phyloP scores from a whole-genome alignment of 2,797 vertebrate species.

The Eutrigla gurnardus region DNA sequence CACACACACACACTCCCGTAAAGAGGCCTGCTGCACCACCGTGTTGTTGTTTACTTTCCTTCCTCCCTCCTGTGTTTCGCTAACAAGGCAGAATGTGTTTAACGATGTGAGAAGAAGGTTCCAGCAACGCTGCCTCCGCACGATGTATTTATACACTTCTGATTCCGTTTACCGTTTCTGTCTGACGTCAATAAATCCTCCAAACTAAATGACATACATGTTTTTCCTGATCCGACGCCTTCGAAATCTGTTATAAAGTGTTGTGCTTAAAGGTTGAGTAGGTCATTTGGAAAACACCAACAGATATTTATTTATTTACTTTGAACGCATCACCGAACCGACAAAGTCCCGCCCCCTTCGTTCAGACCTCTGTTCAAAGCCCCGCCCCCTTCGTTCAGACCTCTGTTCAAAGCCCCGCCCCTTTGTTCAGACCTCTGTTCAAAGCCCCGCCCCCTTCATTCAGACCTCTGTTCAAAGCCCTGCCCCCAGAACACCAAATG shows the following conservation, averaged over 20 bases:
- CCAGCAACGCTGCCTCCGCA: background rate
- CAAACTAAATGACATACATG: background rate
- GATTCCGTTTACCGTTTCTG: background rate
- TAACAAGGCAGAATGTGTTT: slow-evolving; percentile 37
- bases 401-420: too few species aligned
- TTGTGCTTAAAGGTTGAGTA: background rate
- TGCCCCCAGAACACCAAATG: too few species aligned
- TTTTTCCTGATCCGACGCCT: background rate
- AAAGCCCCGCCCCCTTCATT: too few species aligned
- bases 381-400: too few species aligned
- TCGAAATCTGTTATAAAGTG: background rate
- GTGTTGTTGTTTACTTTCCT: slow-evolving; percentile 40
- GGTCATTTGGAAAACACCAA: too few species aligned
- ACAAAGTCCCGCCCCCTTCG: too few species aligned
- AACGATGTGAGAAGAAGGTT: slow-evolving; percentile 1
- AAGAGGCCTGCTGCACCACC: slow-evolving; percentile 18
- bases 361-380: too few species aligned
- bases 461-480: too few species aligned
- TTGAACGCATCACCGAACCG: too few species aligned
- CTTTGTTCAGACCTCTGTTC: too few species aligned
- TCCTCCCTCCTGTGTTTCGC: slow-evolving; percentile 11
- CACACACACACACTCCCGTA: slow-evolving; percentile 7
- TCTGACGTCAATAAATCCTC: background rate
- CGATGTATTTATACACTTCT: background rate
- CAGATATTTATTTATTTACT: too few species aligned